These are phyloP conservation scores for Caenorhabditis sinica DNA, from an alignment of 2,888 invertebrate genomes.

Conservation along the genomic window DNA sequence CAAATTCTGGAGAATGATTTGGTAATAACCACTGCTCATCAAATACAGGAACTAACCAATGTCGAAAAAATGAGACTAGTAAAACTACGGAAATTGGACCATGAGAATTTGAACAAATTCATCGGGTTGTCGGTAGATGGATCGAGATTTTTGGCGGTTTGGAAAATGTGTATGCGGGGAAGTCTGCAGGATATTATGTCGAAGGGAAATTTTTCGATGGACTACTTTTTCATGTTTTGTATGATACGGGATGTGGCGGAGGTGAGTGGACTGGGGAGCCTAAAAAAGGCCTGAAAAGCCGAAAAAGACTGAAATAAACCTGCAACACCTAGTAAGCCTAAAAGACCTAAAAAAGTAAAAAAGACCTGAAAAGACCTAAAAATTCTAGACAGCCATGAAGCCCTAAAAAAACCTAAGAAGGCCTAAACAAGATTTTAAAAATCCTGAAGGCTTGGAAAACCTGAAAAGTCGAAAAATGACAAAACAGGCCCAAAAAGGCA, in stretches of 20 bases:
- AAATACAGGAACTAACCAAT: slow-evolving; percentile 24
- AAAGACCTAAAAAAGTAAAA: no score
- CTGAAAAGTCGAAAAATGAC: no score
- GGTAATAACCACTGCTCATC: slow-evolving; percentile 65
- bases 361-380: no score
- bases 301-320: no score
- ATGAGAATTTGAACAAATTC: slow-evolving; percentile 82
- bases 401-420: no score
- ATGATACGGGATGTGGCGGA: slow-evolving; percentile 73
- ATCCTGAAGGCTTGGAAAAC: no score
- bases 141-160: slow-evolving; percentile 73
- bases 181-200: slow-evolving; percentile 71
- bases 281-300: background rate
- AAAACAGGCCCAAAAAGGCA: no score
- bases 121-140: slow-evolving; percentile 80
- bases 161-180: slow-evolving; percentile 79
- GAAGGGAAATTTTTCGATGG: slow-evolving; percentile 72
- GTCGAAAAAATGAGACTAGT: slow-evolving; percentile 53
- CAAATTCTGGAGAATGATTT: slow-evolving; percentile 63
- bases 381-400: no score
- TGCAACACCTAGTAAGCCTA: no score
- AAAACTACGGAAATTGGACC: slow-evolving; percentile 77
- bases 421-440: no score
- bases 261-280: background rate
- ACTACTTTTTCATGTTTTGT: slow-evolving; percentile 75